Percentiles rank a stretch among this genome's conserved stretches.
Evolutionary conservation across 2,113 vertebrate genomes (phyloP).

Genomic region (Epinephelus cyanopodus): DNA sequence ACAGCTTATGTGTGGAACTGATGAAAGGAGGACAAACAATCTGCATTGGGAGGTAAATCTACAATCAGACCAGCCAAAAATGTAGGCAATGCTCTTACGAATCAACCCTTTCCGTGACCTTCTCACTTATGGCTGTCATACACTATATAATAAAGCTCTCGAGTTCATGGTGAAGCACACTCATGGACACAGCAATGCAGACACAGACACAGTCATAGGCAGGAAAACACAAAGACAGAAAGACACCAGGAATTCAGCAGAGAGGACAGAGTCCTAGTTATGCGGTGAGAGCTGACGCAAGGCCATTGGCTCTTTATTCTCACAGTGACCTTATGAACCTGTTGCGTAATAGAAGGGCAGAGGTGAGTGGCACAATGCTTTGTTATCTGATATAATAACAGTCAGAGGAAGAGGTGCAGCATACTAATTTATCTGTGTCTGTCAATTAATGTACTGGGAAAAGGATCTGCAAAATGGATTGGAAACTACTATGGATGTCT

Average conservation of each 20-base stretch:
- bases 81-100: not conserved
- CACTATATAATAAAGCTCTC: not conserved
- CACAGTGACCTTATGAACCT: slow-evolving; percentile 20
- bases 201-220: not conserved
- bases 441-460: not conserved
- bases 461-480: not conserved
- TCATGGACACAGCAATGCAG: not conserved
- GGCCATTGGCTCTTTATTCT: slow-evolving; percentile 23
- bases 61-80: not conserved
- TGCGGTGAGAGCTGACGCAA: slow-evolving; percentile 10
- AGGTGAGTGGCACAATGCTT: slow-evolving; percentile 9
- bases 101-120: not conserved
- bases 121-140: not conserved
- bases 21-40: not conserved
- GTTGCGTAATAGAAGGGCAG: slow-evolving; percentile 8
- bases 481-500: not conserved
- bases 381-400: slow-evolving; percentile 1
- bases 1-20: not conserved
- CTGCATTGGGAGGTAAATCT: not conserved
- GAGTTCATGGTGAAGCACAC: not conserved
- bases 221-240: slow-evolving; percentile 40
- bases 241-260: slow-evolving; percentile 25
- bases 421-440: not conserved
- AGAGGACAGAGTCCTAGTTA: slow-evolving; percentile 7
- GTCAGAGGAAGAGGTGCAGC: not conserved